Percentiles rank a stretch among this genome's conserved stretches.
phyloP scores from a whole-genome alignment of 2,888 invertebrate species.

The Chloromyia formosa region DNA sequence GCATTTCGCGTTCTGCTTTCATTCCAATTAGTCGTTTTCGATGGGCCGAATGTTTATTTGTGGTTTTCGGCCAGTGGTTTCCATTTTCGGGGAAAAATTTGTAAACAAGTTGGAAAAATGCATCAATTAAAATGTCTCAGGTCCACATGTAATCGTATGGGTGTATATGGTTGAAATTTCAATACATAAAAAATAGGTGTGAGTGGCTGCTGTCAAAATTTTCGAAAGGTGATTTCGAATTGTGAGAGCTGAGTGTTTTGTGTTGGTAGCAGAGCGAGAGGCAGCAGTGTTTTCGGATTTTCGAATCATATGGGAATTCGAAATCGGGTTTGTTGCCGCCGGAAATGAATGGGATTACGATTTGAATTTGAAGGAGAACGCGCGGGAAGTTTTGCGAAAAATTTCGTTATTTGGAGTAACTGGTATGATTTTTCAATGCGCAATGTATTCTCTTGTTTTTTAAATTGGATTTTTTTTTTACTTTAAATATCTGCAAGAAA shows the following conservation, averaged over 20 bases:
- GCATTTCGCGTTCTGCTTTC: not conserved
- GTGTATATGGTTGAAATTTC: constrained; percentile 24
- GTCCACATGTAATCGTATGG: constrained; percentile 14
- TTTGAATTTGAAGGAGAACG: not conserved
- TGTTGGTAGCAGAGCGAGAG: not conserved
- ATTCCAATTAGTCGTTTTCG: too few species aligned
- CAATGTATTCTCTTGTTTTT: too few species aligned
- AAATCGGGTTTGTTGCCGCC: constrained; percentile 3
- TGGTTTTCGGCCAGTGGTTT: too few species aligned
- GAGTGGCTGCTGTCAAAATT: constrained; percentile 17
- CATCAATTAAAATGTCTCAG: not conserved
- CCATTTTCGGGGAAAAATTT: not conserved
- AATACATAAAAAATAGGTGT: constrained; percentile 22
- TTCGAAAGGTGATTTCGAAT: constrained; percentile 1
- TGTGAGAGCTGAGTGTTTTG: too few species aligned
- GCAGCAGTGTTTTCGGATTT: not conserved
- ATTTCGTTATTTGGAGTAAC: not conserved
- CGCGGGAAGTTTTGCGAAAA: not conserved
- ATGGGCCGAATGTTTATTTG: too few species aligned
- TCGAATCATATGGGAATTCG: constrained; percentile 33
- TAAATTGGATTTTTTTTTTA: too few species aligned
- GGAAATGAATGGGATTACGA: constrained; percentile 20
- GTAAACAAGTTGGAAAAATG: not conserved
- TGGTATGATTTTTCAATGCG: too few species aligned
- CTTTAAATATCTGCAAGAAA: too few species aligned